Evolutionary conservation across 2,113 vertebrate species (phyloP), one percentile per base, ranked within the genome.

Genomic region (Rhipidura dahli): DNA sequence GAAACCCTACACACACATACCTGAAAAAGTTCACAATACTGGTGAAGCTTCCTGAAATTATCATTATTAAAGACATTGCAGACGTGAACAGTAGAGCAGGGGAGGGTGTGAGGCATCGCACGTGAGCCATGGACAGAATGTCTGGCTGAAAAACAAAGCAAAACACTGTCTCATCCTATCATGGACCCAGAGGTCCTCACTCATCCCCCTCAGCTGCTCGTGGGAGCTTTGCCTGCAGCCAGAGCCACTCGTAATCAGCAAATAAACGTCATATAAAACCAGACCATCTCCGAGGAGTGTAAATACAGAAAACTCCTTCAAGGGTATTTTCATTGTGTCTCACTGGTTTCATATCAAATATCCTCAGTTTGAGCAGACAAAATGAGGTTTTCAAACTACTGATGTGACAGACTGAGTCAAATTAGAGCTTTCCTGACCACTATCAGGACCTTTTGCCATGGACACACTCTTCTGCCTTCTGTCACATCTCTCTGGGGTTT

Each of bases 51-150:
- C 98, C 98, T 1, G 98, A 97, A 75, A 98, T 97, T 78, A 99
- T 94, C 95, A 99, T 98, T 54, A 99, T 76, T 83, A 99, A 96
- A 33, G 99, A 98, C 72, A 99, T 47, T 0, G 89, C 35, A 2
- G 98, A 98, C 15, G 98, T 99, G 91, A 99, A 99, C 64, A 98
- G 97, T 39, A 99, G 97, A 6, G 99, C 99, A 45, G 99, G 99
- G 54, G 98, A 98, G 3, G 99, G 99, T 6, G 98, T 99, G 92
- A 99, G 97, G 85, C 91, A 56, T 37, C 51, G 95, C 75, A 99
- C 94, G 0, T 99, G 98, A 87, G 98, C 98, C 99, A 99, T 99
- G 30, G 99, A 98, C 63, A 99, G 97, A 70, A 99, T 98, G 33
- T 96, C 98, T 70, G 99, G 99, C 99, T 99, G 90, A 57, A 96